A percentile compares a stretch with the other conserved stretches of the same genome.
Conservation (phyloP, 2,113 vertebrate species). For the Trichomycterus rosablanca region DNA sequence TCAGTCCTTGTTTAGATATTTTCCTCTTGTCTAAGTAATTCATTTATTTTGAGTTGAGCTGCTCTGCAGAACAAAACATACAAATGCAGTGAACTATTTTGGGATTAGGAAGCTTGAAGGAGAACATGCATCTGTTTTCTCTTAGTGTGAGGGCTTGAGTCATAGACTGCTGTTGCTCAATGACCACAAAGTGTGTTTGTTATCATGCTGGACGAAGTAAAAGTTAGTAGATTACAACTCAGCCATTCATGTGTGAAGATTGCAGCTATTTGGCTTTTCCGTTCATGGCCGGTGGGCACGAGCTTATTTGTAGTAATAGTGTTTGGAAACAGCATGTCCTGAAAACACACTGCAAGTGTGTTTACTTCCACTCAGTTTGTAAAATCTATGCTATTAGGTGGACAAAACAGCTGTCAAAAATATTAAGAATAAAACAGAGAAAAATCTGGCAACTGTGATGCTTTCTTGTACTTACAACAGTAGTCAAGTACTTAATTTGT, state of each 20-base stretch:
- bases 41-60: conserved; percentile 5
- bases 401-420: conserved; percentile 10
- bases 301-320: neutral
- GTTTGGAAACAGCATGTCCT: neutral
- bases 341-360: conserved; percentile 9
- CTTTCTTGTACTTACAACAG: too few species aligned
- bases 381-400: neutral
- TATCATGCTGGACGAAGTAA: conserved; percentile 6
- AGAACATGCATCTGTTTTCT: neutral
- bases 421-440: neutral
- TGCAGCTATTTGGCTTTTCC: conserved; percentile 35
- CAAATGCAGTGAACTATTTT: neutral
- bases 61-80: neutral
- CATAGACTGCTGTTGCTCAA: neutral
- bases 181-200: conserved; percentile 16
- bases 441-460: neutral
- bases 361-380: conserved; percentile 22
- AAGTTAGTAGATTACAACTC: neutral
- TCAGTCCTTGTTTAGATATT: neutral
- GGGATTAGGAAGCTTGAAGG: neutral
- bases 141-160: neutral
- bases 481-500: too few species aligned
- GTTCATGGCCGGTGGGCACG: conserved; percentile 33
- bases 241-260: conserved; percentile 20
- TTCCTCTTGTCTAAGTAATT: neutral